Evolutionary conservation across 2,888 invertebrate species (phyloP).

Genomic region (Hyalella azteca): DNA sequence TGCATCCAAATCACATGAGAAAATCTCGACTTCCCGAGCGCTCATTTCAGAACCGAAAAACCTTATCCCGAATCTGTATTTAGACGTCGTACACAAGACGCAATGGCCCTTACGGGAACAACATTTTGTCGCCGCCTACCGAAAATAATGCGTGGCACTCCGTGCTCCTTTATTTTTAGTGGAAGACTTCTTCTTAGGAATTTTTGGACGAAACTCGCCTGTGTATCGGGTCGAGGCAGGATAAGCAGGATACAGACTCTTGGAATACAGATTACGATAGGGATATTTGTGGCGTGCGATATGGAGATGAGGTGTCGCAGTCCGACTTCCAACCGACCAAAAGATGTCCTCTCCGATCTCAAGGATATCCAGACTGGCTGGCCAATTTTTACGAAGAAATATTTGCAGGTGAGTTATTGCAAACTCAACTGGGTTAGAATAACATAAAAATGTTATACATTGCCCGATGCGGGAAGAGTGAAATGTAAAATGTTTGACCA

Average conservation of each 20-base stretch:
- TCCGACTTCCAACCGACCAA: neutral
- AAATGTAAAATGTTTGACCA: too few species aligned
- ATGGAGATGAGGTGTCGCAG: slow-evolving; percentile 24
- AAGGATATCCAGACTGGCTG: neutral
- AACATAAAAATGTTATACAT: too few species aligned
- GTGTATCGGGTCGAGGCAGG: slow-evolving; percentile 18
- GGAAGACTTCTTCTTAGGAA: slow-evolving; percentile 8
- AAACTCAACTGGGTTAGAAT: too few species aligned
- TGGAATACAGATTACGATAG: slow-evolving; percentile 32
- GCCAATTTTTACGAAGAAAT: neutral
- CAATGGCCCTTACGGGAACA: slow-evolving; percentile 25
- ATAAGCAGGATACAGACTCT: slow-evolving; percentile 25
- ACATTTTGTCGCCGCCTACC: slow-evolving; percentile 26
- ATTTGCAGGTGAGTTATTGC: neutral
- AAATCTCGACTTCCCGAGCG: neutral
- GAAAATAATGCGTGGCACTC: slow-evolving; percentile 23
- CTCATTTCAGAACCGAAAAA: slow-evolving; percentile 34
- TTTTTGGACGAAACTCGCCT: neutral
- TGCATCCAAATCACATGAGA: neutral
- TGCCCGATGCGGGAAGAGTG: too few species aligned
- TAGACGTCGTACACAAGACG: slow-evolving; percentile 11
- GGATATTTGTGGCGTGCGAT: slow-evolving; percentile 21
- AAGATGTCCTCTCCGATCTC: neutral
- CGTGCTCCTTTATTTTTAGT: slow-evolving; percentile 28
- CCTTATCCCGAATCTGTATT: slow-evolving; percentile 34